Base-by-base conservation (phyloP, 2,888 invertebrate species). In the Congeria kusceri region DNA sequence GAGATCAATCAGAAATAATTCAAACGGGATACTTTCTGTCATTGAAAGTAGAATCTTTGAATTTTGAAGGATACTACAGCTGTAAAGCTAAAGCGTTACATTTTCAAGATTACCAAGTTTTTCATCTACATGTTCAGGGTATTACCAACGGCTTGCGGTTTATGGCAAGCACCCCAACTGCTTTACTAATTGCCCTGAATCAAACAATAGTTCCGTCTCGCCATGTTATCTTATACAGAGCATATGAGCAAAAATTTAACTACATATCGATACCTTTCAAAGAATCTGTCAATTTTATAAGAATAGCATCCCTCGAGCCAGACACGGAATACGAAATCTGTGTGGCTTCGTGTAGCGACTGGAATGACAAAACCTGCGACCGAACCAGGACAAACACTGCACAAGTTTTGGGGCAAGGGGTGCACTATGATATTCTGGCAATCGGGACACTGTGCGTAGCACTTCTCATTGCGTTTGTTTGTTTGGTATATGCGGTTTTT, bases 321-420 rank as follows among this genome's bases (percentile, higher is more conserved):
- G 63, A 32, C n/a, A 75, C 75, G 18, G 49, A 64, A 49, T 75
- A 75, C 39, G 69, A 75, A 47, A 65, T 75, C 9, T 75, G 75
- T 29, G 64, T 75, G 9, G 69, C 69, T 0, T 68, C 75, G 18
- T 58, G 32, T 23, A 56, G 47, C 18, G 75, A 75, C 29, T 58
- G 58, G 4, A 68, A 64, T 53, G 75, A 75, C 53, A 69, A 32
- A 59, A 69, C 44, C 3, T 75, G 75, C 20, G 25, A 64, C 4
- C 53, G 64, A 49, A 59, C 68, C 1, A 39, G 39, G 15, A 69
- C 69, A 13, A 32, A 20, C 3, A 18, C 23, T n/a, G 23, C 3
- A 0, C 23, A 59, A 25, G 27, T 4, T 7, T 13, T 15, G 20
- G 23, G 49, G 18, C 25, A 13, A 0, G 75, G 75, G 13, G 64